Base-by-base conservation (phyloP, 2,113 vertebrate genomes). In the Grallaria varia region DNA sequence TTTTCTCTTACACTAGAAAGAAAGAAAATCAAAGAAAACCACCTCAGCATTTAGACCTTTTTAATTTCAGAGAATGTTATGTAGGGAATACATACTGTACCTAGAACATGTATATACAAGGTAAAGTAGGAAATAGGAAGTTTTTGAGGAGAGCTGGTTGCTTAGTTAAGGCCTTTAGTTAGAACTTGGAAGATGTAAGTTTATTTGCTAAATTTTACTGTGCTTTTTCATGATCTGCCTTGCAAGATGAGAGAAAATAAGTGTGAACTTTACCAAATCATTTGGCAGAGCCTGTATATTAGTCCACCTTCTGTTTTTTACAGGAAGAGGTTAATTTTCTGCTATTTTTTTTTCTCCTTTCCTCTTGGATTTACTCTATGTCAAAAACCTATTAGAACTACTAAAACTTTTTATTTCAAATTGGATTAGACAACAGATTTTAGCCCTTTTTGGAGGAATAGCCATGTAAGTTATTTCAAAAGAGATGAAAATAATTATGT, bases 401-500 rank as follows among this genome's bases (percentile, higher is more conserved):
- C 52, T 56, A 64, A 30, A n/a, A 37, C 39, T 59, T 50, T 4
- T 60, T 77, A 18, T 77, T 95, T 89, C 13, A 64, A 39, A 50
- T 19, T 67, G 10, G 18, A 42, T 75, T 37, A 69, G 42, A n/a
- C 22, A 56, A 39, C 9, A 53, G 7, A 35, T 67, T 93, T 88
- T 86, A 79, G 9, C 24, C 24, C 7, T 75, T 75, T 75, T 55
- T n/a, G 4, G 20, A 35, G 30, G 3, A 69, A 71, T 40, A 66
- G 49, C 0, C 1, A 40, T n/a, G 2, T 45, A 5, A 35, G 4
- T 62, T 59, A 33, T 66, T 64, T 78, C 1, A 56, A 78, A 78
- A 58, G 50, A 50, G 21, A 35, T 59, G 6, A 85, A 74, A 63
- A 39, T 77, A 82, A 39, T 86, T 49, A 5, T 27, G 44, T 83